Conservation (phyloP, 2,797 vertebrate species). For the Silurus aristotelis region DNA sequence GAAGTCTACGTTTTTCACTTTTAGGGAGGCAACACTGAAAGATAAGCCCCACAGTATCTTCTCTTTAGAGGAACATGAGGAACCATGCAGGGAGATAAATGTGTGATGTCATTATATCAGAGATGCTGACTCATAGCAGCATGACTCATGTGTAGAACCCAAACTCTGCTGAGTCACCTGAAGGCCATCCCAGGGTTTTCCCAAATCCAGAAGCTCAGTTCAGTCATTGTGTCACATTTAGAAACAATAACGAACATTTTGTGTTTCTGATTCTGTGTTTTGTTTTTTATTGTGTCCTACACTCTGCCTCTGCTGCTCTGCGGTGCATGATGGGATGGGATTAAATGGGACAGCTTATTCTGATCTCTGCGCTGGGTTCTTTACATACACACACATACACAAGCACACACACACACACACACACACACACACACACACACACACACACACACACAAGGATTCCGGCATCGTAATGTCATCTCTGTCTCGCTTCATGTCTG, state of each 20-base stretch:
- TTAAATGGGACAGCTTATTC: conserved; percentile 14
- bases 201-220: neutral
- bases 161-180: neutral
- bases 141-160: conserved; percentile 29
- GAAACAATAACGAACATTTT: neutral
- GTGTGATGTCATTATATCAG: neutral
- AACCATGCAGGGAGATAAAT: neutral
- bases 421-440: neutral
- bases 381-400: neutral
- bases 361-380: neutral
- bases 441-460: neutral
- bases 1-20: neutral
- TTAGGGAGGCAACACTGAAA: neutral
- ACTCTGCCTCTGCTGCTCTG: neutral
- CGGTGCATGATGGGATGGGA: neutral
- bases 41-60: neutral
- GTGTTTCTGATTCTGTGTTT: neutral
- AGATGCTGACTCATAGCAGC: conserved; percentile 3
- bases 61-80: neutral
- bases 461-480: neutral
- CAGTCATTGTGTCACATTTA: neutral
- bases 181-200: neutral
- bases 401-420: neutral
- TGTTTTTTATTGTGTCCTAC: neutral
- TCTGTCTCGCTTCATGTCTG: conserved; percentile 14